phyloP scores from a whole-genome alignment of 2,888 invertebrate species.

The Esperia sulphurella region DNA sequence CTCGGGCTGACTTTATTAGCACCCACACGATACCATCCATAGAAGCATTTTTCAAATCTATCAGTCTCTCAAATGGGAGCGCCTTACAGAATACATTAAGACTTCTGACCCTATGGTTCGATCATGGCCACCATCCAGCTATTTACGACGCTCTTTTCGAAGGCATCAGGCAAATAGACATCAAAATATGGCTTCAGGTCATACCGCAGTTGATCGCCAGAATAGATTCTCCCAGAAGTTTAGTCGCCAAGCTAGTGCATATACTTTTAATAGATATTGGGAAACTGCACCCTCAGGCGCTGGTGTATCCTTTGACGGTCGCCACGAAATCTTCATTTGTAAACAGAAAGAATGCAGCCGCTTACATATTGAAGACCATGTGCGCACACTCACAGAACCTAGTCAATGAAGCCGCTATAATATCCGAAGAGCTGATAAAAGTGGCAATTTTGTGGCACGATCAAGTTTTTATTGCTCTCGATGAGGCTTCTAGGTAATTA shows the following conservation, averaged over 20 bases:
- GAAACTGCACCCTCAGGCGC: conserved; percentile 97
- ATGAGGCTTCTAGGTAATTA: conserved; percentile 88
- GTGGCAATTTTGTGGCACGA: conserved; percentile 99
- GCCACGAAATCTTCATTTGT: conserved; percentile 95
- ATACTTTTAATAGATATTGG: conserved; percentile 97
- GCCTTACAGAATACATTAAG: conserved; percentile 97
- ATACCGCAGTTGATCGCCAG: conserved; percentile 99
- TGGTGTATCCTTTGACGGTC: conserved; percentile 98
- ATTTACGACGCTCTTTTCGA: conserved; percentile 96
- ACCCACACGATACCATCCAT: conserved; percentile 93
- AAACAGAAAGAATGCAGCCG: conserved; percentile 92
- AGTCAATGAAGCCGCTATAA: conserved; percentile 96
- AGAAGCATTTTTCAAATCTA: conserved; percentile 96
- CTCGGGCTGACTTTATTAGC: conserved; percentile 62
- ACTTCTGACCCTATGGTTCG: conserved; percentile 97
- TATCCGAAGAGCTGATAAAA: conserved; percentile 96
- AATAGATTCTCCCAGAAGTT: conserved; percentile 94
- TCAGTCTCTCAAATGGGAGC: conserved; percentile 93
- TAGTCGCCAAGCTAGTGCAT: conserved; percentile 95
- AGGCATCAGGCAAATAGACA: conserved; percentile 94
- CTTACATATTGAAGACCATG: conserved; percentile 96
- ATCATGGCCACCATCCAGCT: conserved; percentile 95
- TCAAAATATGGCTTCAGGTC: conserved; percentile 99
- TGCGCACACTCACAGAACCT: conserved; percentile 94
- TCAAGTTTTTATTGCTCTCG: conserved; percentile 88